Conservation (phyloP, 2,797 vertebrate species). For the Lemur catta region DNA sequence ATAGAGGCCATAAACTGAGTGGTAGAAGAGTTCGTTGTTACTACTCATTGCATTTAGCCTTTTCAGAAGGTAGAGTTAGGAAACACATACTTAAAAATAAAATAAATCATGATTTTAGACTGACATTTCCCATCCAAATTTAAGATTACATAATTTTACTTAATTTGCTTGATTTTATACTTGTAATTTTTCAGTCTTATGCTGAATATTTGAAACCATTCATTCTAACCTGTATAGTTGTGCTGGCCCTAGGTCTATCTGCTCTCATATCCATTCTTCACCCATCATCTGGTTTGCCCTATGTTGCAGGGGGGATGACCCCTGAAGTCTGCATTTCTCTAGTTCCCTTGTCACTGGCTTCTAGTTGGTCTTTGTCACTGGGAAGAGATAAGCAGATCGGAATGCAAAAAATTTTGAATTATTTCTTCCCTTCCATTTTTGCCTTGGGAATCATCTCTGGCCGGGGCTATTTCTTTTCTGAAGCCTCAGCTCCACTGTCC, state of each 20-base stretch:
- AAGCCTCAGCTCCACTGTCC: background rate
- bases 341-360: background rate
- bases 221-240: background rate
- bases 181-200: background rate
- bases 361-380: background rate
- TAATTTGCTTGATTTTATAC: constrained; percentile 27
- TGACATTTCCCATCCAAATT: background rate
- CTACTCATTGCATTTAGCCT: background rate
- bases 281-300: background rate
- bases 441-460: background rate
- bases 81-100: background rate
- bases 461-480: background rate
- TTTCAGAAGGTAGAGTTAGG: background rate
- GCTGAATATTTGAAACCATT: background rate
- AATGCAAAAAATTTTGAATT: background rate
- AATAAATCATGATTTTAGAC: background rate
- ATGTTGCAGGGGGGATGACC: background rate
- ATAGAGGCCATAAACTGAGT: constrained; percentile 27
- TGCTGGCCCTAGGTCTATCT: background rate
- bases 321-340: background rate
- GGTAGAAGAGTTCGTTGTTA: background rate
- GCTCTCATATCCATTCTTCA: background rate
- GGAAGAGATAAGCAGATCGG: background rate
- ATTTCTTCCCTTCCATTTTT: background rate
- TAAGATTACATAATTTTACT: background rate